Base-by-base conservation (phyloP, 2,113 vertebrate species). In the Lamprologus ornatipinnis region DNA sequence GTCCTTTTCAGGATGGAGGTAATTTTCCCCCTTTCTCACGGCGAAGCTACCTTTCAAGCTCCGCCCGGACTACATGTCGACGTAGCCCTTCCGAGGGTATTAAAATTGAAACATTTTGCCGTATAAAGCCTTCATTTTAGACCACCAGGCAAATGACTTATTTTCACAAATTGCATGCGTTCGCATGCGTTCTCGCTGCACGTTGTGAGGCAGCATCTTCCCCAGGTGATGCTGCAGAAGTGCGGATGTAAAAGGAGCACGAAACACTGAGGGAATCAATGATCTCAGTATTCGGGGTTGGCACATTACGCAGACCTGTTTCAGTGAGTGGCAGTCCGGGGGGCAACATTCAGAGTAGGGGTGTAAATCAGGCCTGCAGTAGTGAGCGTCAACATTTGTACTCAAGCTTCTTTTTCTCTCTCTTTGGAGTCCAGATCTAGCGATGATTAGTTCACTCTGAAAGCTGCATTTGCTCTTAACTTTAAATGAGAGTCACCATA, bases 151-250 rank as follows among this genome's bases (percentile, higher is more conserved):
- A 91, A 89, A 88, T 89, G 7, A 88, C 68, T 91, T 90, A 8
- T 81, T 73, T 47, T 88, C 85, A 60, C 80, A 73, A 37, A 84
- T 91, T 65, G 31, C 80, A 53, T 65, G 80, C 85, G 35, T 85
- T 78, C 65, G 80, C 33, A 79, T 82, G 85, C 86, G 11, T 58
- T 57, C 57, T 63, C 35, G n/a, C 31, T 21, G 73, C 84, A 47
- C 81, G 60, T 51, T 87, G 82, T 88, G 86, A 84, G 85, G 26
- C 87, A 81, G 85, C 89, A 78, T 89, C 84, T 88, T 47, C 28
- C 83, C 83, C 86, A 82, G 78, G 89, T 63, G 88, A 90, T 90
- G 92, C 81, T 91, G 94, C 93, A 93, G 89, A 88, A 93, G 88
- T 90, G 90, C 90, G 85, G 84, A 55, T 28, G 31, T 23, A 63